These are phyloP conservation scores for Pseudanteris insignis DNA, from an alignment of 2,888 invertebrate genomes.

Conservation along the genomic window DNA sequence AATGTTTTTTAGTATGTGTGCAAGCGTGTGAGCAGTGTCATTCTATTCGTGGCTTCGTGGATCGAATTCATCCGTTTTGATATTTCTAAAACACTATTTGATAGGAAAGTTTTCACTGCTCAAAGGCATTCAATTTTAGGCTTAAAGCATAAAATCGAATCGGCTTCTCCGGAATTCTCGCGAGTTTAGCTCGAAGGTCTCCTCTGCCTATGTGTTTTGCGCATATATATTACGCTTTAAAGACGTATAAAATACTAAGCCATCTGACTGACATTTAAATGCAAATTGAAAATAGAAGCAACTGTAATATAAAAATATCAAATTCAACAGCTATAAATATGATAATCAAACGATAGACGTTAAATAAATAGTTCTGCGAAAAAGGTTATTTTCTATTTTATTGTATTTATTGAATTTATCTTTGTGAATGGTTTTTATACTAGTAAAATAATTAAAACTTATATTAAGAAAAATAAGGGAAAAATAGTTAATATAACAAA, in stretches of 20 bases:
- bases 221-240: slow-evolving; percentile 50
- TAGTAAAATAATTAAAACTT: no score
- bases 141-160: slow-evolving; percentile 42
- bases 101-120: slow-evolving; percentile 18
- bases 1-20: no score
- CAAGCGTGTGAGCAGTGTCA: no score
- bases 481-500: no score
- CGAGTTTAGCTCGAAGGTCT: slow-evolving; percentile 27
- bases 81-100: slow-evolving; percentile 22
- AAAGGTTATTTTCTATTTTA: no score
- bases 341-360: slow-evolving; percentile 22
- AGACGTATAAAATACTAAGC: slow-evolving; percentile 36
- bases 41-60: no score
- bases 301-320: no score
- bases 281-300: slow-evolving; percentile 52
- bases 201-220: slow-evolving; percentile 13
- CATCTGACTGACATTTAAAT: slow-evolving; percentile 25
- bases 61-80: no score
- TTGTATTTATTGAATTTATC: no score
- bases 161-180: slow-evolving; percentile 30
- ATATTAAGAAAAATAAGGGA: no score
- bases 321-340: slow-evolving; percentile 28
- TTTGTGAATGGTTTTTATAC: no score
- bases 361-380: neutral
- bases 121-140: slow-evolving; percentile 42